Conservation (phyloP, 2,797 vertebrate genomes). For the Hapalemur alaotrensis region DNA sequence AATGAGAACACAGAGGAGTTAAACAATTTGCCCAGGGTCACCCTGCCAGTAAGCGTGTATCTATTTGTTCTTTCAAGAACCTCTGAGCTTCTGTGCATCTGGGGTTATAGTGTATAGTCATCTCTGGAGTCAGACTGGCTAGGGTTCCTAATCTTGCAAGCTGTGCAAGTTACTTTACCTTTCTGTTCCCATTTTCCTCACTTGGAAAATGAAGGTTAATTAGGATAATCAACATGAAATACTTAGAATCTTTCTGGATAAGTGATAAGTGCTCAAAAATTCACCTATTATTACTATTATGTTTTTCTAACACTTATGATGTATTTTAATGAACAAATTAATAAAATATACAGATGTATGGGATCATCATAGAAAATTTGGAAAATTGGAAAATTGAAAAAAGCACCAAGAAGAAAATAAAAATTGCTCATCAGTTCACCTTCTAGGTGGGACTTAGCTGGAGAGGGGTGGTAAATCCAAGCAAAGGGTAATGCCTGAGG, state of each 20-base stretch:
- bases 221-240: neutral
- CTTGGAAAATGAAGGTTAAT: slow-evolving; percentile 1
- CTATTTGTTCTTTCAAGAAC: neutral
- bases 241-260: slow-evolving; percentile 27
- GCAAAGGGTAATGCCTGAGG: neutral
- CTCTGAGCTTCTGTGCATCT: neutral
- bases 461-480: neutral
- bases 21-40: neutral
- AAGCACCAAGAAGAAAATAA: slow-evolving; percentile 47
- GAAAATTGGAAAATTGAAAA: slow-evolving; percentile 39
- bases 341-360: neutral
- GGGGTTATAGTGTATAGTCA: neutral
- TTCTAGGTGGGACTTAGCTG: neutral
- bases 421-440: neutral
- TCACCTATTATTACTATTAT: neutral
- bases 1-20: neutral
- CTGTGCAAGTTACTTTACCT: neutral
- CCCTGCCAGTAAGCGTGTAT: neutral
- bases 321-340: neutral
- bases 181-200: neutral
- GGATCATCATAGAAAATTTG: neutral
- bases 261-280: neutral
- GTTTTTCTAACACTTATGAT: neutral
- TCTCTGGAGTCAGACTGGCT: neutral
- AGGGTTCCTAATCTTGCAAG: neutral